Percentiles rank a stretch among this genome's conserved stretches.
Conservation (phyloP, 2,797 vertebrate genomes). For the Pangasius mekongensis region DNA sequence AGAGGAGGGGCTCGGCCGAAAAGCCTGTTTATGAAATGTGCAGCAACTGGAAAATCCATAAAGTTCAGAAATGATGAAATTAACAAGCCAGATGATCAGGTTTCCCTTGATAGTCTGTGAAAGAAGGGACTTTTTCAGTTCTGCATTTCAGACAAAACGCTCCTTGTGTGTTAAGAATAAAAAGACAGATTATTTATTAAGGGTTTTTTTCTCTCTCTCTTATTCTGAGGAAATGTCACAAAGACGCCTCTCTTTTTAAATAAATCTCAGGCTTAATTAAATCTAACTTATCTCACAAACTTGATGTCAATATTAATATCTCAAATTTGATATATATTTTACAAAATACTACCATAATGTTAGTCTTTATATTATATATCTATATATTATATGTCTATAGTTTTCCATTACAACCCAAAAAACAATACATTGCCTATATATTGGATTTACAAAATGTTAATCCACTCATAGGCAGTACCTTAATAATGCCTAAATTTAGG, state of each 20-base stretch:
- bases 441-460: slow-evolving; percentile 71
- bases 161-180: slow-evolving; percentile 24
- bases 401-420: background rate
- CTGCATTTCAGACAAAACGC: slow-evolving; percentile 1
- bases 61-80: slow-evolving; percentile 92
- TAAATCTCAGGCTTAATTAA: background rate
- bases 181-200: slow-evolving; percentile 3
- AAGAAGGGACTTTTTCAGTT: slow-evolving; percentile 49
- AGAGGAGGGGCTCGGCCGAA: slow-evolving; percentile 73
- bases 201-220: background rate
- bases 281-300: background rate
- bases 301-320: background rate
- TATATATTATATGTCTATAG: too few species aligned
- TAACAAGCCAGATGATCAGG: slow-evolving; percentile 84
- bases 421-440: background rate
- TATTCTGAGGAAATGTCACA: background rate
- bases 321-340: background rate
- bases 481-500: slow-evolving; percentile 85
- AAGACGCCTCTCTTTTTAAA: background rate
- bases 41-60: slow-evolving; percentile 93
- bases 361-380: background rate
- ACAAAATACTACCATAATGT: background rate
- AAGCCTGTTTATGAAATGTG: slow-evolving; percentile 95
- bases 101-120: slow-evolving; percentile 44
- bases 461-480: slow-evolving; percentile 63